Evolutionary conservation across 2,888 invertebrate species (phyloP).

Genomic region (Ethmia dodecea): DNA sequence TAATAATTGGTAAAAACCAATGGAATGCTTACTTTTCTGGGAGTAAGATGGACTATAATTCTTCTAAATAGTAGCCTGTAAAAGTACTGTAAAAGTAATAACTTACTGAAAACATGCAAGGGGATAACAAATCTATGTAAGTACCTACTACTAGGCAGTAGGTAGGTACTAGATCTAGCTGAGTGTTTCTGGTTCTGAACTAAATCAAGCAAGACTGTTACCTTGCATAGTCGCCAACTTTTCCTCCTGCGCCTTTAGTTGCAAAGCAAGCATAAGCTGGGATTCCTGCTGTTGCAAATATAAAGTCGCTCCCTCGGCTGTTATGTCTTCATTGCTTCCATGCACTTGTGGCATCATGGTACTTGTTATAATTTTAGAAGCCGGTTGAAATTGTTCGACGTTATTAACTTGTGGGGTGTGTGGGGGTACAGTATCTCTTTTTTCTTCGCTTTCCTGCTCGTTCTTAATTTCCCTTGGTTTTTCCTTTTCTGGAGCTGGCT

Average conservation of each 20-base stretch:
- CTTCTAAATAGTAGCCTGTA: no score
- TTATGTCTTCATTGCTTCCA: conserved; percentile 54
- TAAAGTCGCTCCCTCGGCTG: conserved; percentile 72
- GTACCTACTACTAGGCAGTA: no score
- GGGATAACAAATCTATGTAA: no score
- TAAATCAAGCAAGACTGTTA: no score
- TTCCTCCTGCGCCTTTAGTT: conserved; percentile 80
- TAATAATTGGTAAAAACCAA: no score
- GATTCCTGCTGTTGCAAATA: conserved; percentile 80
- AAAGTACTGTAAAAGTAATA: no score
- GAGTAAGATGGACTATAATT: no score
- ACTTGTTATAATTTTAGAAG: conserved; percentile 17
- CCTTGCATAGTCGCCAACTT: conserved; percentile 75
- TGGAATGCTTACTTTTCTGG: no score
- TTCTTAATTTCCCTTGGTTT: conserved; percentile 10
- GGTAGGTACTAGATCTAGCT: no score
- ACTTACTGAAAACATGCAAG: no score
- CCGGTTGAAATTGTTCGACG: conserved; percentile 19
- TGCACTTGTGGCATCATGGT: conserved; percentile 25
- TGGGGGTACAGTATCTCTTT: conserved; percentile 11
- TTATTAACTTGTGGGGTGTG: conserved; percentile 3
- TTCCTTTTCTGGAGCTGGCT: not conserved
- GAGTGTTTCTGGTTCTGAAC: no score
- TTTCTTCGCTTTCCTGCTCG: conserved; percentile 18
- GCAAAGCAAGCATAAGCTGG: conserved; percentile 78